Evolutionary conservation across 2,113 vertebrate genomes (phyloP), one percentile per base, ranked within the genome.

Genomic region (Girardinichthys multiradiatus): DNA sequence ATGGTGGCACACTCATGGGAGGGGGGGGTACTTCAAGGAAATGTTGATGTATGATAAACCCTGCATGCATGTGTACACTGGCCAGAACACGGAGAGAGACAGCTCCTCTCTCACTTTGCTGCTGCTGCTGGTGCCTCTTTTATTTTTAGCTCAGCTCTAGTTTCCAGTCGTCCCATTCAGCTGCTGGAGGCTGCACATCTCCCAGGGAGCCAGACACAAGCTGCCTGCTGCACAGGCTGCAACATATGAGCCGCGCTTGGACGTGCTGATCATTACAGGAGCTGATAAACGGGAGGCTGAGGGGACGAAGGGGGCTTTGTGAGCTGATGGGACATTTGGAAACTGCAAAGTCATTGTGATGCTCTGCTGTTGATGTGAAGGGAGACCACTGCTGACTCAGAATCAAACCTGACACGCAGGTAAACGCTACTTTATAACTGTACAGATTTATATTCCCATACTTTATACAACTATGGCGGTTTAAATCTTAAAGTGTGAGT

Each of bases 71-170:
- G 14, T 64, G 61, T 61, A 48, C 60, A 15, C 57, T 35, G 59
- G 24, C 21, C 51, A 61, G 29, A 48, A 75, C 67, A 76, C 31
- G 45, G 17, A 86, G 66, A 37, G 76, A 84, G 83, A 84, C 90
- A 76, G 84, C 84, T 80, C 84, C 84, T 82, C 35, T 70, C 69
- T 85, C 81, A 28, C 71, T 83, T 69, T 86, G 85, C 84, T 81
- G 17, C 42, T 79, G 84, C 85, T 81, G 84, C 70, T 80, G 80
- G 76, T 86, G 85, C 84, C 80, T 81, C 73, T 87, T 63, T 92
- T 93, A 92, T 93, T 93, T 94, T 94, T 94, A 94, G 93, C 84
- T n/a, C 86, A 65, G 88, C 89, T 93, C 86, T 54, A 83, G 89
- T 93, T 93, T 92, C 92, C 88, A 85, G 80, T 77, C 66, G 26